A percentile compares a stretch with the other conserved stretches of the same genome.
Conservation (phyloP, 2,888 invertebrate genomes). For the Hyppa rectilinea region DNA sequence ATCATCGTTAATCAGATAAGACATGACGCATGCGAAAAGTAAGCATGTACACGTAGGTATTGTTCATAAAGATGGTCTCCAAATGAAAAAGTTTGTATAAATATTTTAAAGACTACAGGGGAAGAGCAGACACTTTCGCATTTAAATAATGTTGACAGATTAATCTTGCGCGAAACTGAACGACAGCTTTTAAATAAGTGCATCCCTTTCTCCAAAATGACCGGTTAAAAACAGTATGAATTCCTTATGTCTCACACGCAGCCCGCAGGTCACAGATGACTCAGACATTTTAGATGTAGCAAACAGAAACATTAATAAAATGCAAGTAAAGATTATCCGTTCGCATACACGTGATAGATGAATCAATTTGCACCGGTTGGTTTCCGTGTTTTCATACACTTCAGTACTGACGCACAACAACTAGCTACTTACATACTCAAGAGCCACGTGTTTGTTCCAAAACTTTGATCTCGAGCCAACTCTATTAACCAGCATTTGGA, state of each 20-base stretch:
- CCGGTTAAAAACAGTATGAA: constrained; percentile 57
- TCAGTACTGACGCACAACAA: constrained; percentile 55
- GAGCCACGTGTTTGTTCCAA: constrained; percentile 67
- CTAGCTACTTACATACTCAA: constrained; percentile 57
- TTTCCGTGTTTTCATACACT: constrained; percentile 53
- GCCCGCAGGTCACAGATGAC: constrained; percentile 56
- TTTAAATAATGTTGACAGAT: constrained; percentile 23
- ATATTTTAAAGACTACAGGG: neutral
- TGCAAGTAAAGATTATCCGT: constrained; percentile 40
- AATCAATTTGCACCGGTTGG: constrained; percentile 50
- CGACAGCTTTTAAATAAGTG: constrained; percentile 35
- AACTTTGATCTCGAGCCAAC: constrained; percentile 73
- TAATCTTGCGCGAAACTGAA: constrained; percentile 36
- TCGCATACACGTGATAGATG: constrained; percentile 38
- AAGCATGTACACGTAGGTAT: neutral
- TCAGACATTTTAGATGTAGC: constrained; percentile 56
- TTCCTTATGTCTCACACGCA: constrained; percentile 50
- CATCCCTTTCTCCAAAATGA: constrained; percentile 60
- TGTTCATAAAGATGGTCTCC: neutral
- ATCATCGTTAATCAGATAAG: constrained; percentile 44
- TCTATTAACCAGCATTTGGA: constrained; percentile 47
- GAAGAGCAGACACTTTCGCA: constrained; percentile 2
- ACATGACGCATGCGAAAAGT: constrained; percentile 31
- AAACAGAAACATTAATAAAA: constrained; percentile 37
- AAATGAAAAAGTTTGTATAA: neutral